Conservation (phyloP, 1,140 invertebrate species). For the Polyergus mexicanus region DNA sequence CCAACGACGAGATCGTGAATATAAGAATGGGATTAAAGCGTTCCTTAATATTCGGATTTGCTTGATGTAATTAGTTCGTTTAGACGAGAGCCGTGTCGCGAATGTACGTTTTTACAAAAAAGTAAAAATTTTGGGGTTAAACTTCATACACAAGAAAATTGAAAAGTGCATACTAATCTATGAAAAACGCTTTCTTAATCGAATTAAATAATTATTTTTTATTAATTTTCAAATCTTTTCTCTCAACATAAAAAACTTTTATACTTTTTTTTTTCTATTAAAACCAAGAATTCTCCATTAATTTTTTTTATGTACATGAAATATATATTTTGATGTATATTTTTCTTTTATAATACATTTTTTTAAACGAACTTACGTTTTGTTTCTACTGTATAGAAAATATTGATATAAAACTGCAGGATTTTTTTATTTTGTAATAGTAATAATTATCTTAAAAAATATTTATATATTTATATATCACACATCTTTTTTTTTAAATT, state of each 20-base stretch:
- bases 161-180: constrained; percentile 7
- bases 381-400: neutral
- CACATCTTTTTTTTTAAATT: neutral
- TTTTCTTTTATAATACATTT: neutral
- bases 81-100: neutral
- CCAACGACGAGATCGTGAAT: constrained; percentile 23
- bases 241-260: neutral
- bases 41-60: constrained; percentile 24
- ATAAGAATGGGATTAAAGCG: constrained; percentile 45
- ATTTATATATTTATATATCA: constrained; percentile 18
- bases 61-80: constrained; percentile 42
- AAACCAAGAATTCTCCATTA: neutral
- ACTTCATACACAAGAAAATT: constrained; percentile 18
- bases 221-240: constrained; percentile 11
- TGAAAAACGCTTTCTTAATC: constrained; percentile 23
- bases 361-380: neutral
- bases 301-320: neutral
- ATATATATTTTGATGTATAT: neutral
- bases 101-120: constrained; percentile 21
- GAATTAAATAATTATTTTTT: neutral
- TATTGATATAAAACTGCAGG: neutral
- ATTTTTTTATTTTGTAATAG: no score
- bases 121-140: constrained; percentile 1
- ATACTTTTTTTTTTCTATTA: neutral
- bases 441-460: neutral